Evolutionary conservation across 2,888 invertebrate species (phyloP), one percentile per base, ranked within the genome.

Genomic region (Rhingia rostrata): DNA sequence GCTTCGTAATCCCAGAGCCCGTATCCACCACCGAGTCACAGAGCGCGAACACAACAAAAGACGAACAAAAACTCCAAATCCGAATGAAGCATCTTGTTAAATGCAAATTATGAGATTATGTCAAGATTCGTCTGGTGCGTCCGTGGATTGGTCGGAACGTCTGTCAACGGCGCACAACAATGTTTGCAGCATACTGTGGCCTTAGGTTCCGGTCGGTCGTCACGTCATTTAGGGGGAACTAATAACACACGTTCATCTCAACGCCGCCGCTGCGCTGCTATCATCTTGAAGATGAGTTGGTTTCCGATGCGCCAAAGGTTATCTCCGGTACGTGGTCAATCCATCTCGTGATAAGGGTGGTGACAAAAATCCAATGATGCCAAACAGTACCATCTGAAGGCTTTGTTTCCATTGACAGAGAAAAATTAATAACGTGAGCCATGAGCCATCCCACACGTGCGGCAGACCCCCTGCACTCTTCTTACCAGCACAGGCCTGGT

Each of bases 81-180:
- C 67, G 7, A 67, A 58, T 37, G 47, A 70, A 70, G 70, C 53
- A 77, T 70, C 81, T 77, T 70, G 64, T 77, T 66, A 70, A 77
- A 83, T 83, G 78, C 82, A 83, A 83, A 83, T 83, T 73, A 73
- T 73, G 35, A 78, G 82, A 83, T 83, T 83, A 78, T 78, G 78
- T 78, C 73, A 78, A 83, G 82, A 78, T 73, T 58, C 10, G 22
- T 45, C 56, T 22, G 22, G 22, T 22, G 2, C 2, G 61, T 56
- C 49, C 45, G 63, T 63, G 56, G 14, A 32, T 47, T 54, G 9
- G 64, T 4, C 32, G 33, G 63, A 61, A 39, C 10, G 60, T 45
- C 53, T 72, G 81, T 64, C 64, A 58, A 67, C 69, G 30, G 47
- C 51, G 33, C 45, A 39, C 49, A 54, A 56, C 37, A 75, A 49